phyloP scores from a whole-genome alignment of 1,140 invertebrate species.

The Brachionus manjavacas region DNA sequence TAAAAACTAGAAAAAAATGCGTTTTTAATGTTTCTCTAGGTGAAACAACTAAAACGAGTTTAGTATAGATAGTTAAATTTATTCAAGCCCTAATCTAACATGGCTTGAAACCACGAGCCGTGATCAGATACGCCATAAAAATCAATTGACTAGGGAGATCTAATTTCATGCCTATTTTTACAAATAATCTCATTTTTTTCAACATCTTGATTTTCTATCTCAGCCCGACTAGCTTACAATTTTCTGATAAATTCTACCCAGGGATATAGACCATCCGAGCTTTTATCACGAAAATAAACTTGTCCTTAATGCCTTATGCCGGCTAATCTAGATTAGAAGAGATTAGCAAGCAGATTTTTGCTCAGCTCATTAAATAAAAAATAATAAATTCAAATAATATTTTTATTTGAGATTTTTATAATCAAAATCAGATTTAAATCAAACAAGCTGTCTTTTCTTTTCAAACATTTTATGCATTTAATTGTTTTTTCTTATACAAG shows the following conservation, averaged over 20 bases:
- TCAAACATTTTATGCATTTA: too few relatives aligned
- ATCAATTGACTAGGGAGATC: background rate
- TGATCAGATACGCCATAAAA: conserved; percentile 2
- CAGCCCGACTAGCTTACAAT: background rate
- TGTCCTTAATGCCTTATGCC: too few relatives aligned
- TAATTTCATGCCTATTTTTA: background rate
- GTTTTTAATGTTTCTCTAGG: conserved; percentile 5
- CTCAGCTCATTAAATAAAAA: too few relatives aligned
- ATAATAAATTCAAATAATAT: too few relatives aligned
- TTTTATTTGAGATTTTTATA: too few relatives aligned
- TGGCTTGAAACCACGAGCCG: background rate
- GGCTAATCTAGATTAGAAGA: too few relatives aligned
- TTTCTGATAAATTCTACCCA: background rate
- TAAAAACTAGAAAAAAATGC: background rate
- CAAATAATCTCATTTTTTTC: background rate
- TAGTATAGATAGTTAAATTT: background rate
- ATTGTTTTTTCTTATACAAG: too few relatives aligned
- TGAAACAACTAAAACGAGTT: conserved; percentile 2
- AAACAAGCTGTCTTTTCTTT: too few relatives aligned
- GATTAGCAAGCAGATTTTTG: too few relatives aligned
- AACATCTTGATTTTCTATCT: background rate
- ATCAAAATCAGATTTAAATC: too few relatives aligned
- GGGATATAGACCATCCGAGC: background rate
- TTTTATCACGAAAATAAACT: background rate
- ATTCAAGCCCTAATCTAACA: background rate